Evolutionary conservation across 2,888 invertebrate genomes (phyloP).

Genomic region (Laothoe populi): DNA sequence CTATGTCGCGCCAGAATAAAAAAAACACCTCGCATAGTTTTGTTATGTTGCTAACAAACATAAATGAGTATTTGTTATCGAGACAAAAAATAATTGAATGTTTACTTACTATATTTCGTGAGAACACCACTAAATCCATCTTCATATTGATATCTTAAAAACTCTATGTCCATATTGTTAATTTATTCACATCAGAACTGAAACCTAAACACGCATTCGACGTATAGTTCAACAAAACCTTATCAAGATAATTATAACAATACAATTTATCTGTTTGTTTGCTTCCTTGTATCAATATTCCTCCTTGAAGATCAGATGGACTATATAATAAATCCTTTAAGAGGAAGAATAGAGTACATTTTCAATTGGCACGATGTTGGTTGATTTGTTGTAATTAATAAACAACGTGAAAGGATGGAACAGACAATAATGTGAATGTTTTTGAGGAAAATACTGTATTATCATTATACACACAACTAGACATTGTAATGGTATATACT

Average conservation of each 20-base stretch:
- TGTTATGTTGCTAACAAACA: too few relatives aligned
- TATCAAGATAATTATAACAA: slow-evolving; percentile 23
- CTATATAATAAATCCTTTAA: neutral
- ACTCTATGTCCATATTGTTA: slow-evolving; percentile 66
- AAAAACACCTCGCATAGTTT: too few relatives aligned
- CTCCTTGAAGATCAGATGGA: neutral
- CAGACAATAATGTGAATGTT: slow-evolving; percentile 2
- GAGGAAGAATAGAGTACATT: neutral
- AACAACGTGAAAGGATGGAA: slow-evolving; percentile 2
- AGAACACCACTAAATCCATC: slow-evolving; percentile 67
- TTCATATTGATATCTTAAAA: slow-evolving; percentile 63
- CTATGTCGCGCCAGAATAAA: too few relatives aligned
- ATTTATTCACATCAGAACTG: slow-evolving; percentile 5
- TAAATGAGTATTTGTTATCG: neutral
- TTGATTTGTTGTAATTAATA: neutral
- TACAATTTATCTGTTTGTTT: slow-evolving; percentile 9
- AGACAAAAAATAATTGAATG: neutral
- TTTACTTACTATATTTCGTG: slow-evolving; percentile 63
- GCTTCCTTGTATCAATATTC: slow-evolving; percentile 3
- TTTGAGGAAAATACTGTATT: neutral
- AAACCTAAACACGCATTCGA: slow-evolving; percentile 3
- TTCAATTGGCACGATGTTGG: neutral
- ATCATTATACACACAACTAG: neutral
- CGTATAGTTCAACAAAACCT: slow-evolving; percentile 9
- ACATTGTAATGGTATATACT: too few relatives aligned